Evolutionary conservation across 2,888 invertebrate genomes (phyloP).

Genomic region (Latrodectus elegans): DNA sequence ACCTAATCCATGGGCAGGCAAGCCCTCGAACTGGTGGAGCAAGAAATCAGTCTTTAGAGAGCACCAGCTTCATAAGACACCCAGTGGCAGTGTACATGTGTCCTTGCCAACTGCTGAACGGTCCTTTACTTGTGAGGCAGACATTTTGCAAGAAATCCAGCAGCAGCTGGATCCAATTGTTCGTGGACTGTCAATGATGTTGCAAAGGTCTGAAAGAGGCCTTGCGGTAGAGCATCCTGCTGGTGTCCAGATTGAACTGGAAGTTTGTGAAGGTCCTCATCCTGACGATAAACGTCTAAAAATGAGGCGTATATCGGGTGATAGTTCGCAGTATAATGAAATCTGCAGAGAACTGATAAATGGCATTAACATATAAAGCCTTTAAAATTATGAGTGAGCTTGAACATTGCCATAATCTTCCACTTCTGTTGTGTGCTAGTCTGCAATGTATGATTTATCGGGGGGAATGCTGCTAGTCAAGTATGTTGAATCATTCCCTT

Average conservation of each 20-base stretch:
- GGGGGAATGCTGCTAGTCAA: constrained; percentile 46
- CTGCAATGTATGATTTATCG: constrained; percentile 26
- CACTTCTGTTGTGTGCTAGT: constrained; percentile 60
- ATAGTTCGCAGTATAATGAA: constrained; percentile 89
- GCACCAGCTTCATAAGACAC: constrained; percentile 74
- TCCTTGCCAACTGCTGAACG: constrained; percentile 84
- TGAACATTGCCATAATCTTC: constrained; percentile 65
- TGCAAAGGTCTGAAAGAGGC: constrained; percentile 73
- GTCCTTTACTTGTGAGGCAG: constrained; percentile 85
- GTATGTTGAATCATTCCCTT: constrained; percentile 56
- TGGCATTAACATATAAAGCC: constrained; percentile 78
- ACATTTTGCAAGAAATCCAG: constrained; percentile 85
- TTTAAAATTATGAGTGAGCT: constrained; percentile 37
- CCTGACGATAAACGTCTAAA: constrained; percentile 83
- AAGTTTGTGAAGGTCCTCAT: constrained; percentile 83
- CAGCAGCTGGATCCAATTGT: constrained; percentile 82
- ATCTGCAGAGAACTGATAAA: constrained; percentile 90
- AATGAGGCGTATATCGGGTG: constrained; percentile 89
- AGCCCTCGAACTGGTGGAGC: constrained; percentile 64
- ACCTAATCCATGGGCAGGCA: constrained; percentile 63
- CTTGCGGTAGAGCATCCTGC: constrained; percentile 85
- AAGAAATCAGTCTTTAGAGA: constrained; percentile 60
- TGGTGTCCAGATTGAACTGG: constrained; percentile 89
- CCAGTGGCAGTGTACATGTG: constrained; percentile 80
- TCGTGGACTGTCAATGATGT: constrained; percentile 79